Conservation (phyloP, 2,888 invertebrate genomes). For the Coleophora deauratella region DNA sequence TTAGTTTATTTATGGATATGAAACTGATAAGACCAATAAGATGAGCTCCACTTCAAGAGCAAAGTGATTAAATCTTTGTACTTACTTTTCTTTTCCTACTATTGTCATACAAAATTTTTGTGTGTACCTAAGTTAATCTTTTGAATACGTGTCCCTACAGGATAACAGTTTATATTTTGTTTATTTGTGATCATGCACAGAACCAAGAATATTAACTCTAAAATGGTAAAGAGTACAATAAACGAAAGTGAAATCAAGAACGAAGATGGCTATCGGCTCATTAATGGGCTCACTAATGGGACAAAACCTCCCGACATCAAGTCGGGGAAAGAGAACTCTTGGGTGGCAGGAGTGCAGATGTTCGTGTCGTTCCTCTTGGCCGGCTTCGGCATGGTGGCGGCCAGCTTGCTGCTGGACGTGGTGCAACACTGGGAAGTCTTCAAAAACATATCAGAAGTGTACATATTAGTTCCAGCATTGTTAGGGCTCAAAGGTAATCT, state of each 20-base stretch:
- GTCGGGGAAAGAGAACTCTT: conserved; percentile 71
- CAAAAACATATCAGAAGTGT: conserved; percentile 86
- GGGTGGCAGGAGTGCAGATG: conserved; percentile 85
- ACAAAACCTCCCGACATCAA: conserved; percentile 57
- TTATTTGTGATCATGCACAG: conserved; percentile 55
- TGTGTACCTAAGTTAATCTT: too few relatives aligned
- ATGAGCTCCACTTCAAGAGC: too few relatives aligned
- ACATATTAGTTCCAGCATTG: conserved; percentile 91
- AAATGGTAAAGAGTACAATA: conserved; percentile 42
- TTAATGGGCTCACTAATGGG: conserved; percentile 44
- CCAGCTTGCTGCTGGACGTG: conserved; percentile 86
- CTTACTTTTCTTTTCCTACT: conserved; percentile 6
- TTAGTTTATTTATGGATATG: too few relatives aligned
- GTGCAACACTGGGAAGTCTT: conserved; percentile 94
- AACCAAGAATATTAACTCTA: conserved; percentile 54
- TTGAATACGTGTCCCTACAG: conserved; percentile 10
- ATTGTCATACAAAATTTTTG: too few relatives aligned
- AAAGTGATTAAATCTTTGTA: conserved; percentile 6
- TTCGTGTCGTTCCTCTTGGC: conserved; percentile 89
- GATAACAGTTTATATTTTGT: conserved; percentile 10
- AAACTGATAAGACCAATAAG: background rate
- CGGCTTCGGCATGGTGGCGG: conserved; percentile 93
- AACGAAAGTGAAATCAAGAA: conserved; percentile 32
- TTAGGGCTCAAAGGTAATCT: conserved; percentile 94
- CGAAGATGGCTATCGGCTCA: conserved; percentile 40